Conservation (phyloP, 2,113 vertebrate species). For the Eonycteris spelaea region DNA sequence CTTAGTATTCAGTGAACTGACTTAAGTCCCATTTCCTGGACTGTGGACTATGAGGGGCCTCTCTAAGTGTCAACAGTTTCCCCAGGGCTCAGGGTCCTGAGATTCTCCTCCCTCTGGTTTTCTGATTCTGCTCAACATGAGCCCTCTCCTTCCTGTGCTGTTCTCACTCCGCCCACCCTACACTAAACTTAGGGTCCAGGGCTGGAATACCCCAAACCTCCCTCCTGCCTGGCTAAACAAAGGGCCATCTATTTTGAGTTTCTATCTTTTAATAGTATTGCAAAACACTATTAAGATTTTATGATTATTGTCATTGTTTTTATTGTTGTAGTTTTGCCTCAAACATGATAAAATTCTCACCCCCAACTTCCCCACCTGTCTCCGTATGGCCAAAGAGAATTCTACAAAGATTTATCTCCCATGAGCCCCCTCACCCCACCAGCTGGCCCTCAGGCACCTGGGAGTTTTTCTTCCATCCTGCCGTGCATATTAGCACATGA, state of each 20-base stretch:
- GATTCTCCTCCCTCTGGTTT: background rate
- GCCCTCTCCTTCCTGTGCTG: too few species aligned
- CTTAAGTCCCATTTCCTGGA: background rate
- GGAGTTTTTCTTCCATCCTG: too few species aligned
- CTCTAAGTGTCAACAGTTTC: background rate
- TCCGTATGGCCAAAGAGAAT: background rate
- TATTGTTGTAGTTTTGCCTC: background rate
- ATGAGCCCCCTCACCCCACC: accelerated
- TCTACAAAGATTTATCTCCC: accelerated
- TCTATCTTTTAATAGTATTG: background rate
- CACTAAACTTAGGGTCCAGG: background rate
- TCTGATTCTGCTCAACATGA: background rate
- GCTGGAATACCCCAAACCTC: background rate
- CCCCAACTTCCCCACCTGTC: background rate
- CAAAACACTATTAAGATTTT: background rate
- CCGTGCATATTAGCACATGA: accelerated
- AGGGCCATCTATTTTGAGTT: background rate
- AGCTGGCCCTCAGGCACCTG: accelerated
- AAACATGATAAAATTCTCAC: background rate
- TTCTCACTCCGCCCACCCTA: background rate
- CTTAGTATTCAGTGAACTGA: background rate
- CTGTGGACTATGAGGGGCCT: background rate
- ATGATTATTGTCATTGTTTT: background rate
- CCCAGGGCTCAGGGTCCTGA: background rate
- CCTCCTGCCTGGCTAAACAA: background rate